Evolutionary conservation across 1,140 invertebrate genomes (phyloP).

Genomic region (Stenopsyche tienmushanensis): DNA sequence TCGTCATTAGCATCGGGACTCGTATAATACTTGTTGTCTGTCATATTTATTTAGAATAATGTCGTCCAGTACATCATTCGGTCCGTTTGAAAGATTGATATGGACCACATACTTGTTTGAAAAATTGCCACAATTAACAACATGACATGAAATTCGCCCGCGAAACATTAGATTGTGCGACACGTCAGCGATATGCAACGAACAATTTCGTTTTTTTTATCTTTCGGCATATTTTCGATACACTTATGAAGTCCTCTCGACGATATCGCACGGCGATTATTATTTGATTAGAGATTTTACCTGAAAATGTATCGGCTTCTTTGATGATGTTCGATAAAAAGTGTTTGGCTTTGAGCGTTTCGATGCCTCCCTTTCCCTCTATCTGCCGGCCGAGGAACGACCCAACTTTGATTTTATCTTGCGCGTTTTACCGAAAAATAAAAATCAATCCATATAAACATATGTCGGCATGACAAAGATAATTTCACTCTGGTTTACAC

Average conservation of each 20-base stretch:
- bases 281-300: constrained; percentile 31
- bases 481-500: neutral
- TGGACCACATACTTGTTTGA: no score
- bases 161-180: no score
- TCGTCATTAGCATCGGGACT: no score
- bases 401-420: constrained; percentile 2
- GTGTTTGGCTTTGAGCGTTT: neutral
- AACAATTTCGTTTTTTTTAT: no score
- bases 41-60: no score
- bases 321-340: constrained; percentile 32
- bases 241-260: neutral
- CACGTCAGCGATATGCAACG: no score
- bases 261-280: constrained; percentile 4
- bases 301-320: constrained; percentile 23
- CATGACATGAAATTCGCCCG: no score
- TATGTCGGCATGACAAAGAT: constrained; percentile 38
- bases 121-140: no score
- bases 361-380: neutral
- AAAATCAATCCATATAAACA: constrained; percentile 37
- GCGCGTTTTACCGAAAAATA: constrained; percentile 26
- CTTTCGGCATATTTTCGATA: no score
- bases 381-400: neutral
- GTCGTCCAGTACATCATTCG: no score
- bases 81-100: no score
- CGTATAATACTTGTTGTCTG: no score